Evolutionary conservation across 1,140 invertebrate species (phyloP).

Genomic region (Heliconius eleuchia): DNA sequence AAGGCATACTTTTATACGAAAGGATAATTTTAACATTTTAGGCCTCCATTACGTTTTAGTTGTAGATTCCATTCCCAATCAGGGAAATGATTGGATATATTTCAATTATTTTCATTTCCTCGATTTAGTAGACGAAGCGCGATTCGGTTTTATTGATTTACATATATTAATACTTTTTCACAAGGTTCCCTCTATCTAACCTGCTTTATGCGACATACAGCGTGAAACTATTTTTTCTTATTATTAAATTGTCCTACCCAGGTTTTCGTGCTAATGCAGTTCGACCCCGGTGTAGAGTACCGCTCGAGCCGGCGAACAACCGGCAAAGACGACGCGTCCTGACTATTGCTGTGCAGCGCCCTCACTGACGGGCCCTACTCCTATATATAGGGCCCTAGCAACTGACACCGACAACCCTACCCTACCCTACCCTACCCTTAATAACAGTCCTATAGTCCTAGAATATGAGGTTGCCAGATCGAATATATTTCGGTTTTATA

Average conservation of each 20-base stretch:
- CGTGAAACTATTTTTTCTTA: not conserved
- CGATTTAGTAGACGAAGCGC: too few species aligned
- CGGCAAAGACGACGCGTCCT: slow-evolving; percentile 95
- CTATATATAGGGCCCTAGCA: slow-evolving; percentile 82
- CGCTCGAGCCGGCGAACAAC: slow-evolving; percentile 90
- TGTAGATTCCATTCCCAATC: too few species aligned
- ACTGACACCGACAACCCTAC: slow-evolving; percentile 35
- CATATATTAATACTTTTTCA: too few species aligned
- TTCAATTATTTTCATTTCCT: too few species aligned
- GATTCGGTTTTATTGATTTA: too few species aligned
- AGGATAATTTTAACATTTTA: too few species aligned
- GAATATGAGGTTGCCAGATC: slow-evolving; percentile 19
- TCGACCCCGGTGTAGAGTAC: slow-evolving; percentile 97
- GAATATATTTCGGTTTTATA: not conserved
- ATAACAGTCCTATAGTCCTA: not conserved
- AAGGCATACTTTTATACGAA: too few species aligned
- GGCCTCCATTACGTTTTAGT: too few species aligned
- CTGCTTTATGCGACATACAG: too few species aligned
- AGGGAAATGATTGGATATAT: too few species aligned
- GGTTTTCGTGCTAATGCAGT: slow-evolving; percentile 98
- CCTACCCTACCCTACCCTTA: slow-evolving; percentile 21
- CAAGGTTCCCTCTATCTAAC: too few species aligned
- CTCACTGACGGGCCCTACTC: slow-evolving; percentile 92
- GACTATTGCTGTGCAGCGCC: slow-evolving; percentile 99
- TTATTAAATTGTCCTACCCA: not conserved